These are phyloP conservation scores for Cataglyphis cursor DNA, from an alignment of 2,888 invertebrate genomes.

Conservation along the genomic window DNA sequence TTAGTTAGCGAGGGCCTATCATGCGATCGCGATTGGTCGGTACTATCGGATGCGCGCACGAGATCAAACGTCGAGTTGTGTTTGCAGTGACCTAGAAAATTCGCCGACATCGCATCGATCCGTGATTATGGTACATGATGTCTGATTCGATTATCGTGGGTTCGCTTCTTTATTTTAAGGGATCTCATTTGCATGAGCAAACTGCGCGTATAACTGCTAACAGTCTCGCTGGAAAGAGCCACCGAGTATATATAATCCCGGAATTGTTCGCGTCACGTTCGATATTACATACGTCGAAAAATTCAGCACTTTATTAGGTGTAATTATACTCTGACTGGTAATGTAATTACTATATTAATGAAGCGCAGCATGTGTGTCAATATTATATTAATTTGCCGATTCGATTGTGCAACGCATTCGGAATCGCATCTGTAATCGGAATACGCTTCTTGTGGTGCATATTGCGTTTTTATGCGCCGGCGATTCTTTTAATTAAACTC, in stretches of 20 bases:
- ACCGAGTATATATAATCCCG: neutral
- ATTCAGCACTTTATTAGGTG: constrained; percentile 24
- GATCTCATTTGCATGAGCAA: neutral
- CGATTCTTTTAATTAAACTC: neutral
- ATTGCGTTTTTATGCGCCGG: neutral
- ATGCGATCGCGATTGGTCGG: constrained; percentile 34
- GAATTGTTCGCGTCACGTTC: neutral
- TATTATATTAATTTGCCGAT: constrained; percentile 34
- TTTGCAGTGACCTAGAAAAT: constrained; percentile 45
- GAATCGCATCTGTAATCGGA: neutral
- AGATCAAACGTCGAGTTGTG: constrained; percentile 13
- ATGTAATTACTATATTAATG: constrained; percentile 30
- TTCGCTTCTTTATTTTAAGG: constrained; percentile 41
- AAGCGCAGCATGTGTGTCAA: constrained; percentile 13
- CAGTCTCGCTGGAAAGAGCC: neutral
- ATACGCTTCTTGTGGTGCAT: neutral
- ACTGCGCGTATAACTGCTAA: neutral
- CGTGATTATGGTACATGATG: neutral
- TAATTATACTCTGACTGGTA: constrained; percentile 37
- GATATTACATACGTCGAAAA: constrained; percentile 38
- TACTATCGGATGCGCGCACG: neutral
- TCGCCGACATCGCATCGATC: constrained; percentile 16
- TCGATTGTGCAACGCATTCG: constrained; percentile 6
- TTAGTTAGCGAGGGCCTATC: constrained; percentile 35
- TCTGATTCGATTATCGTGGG: constrained; percentile 48